Conservation (phyloP, 2,113 vertebrate species). For the Cnemophilus loriae region DNA sequence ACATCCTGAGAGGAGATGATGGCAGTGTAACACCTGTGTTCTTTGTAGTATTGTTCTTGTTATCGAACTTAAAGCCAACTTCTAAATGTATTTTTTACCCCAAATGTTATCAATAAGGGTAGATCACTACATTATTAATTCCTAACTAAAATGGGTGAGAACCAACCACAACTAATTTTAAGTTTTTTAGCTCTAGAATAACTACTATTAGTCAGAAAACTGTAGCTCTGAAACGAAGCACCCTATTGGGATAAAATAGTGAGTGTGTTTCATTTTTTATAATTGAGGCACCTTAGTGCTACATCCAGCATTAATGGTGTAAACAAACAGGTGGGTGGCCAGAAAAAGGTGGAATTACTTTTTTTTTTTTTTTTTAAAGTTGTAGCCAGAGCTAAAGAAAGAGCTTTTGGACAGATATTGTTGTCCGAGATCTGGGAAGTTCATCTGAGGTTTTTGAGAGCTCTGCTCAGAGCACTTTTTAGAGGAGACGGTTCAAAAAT, state of each 20-base stretch:
- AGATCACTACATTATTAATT: neutral
- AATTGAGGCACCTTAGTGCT: neutral
- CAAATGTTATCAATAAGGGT: neutral
- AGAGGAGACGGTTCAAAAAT: neutral
- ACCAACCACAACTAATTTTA: neutral
- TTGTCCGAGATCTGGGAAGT: neutral
- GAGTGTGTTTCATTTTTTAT: neutral
- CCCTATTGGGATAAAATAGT: neutral
- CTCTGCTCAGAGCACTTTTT: neutral
- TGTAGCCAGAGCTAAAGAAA: neutral
- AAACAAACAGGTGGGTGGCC: neutral
- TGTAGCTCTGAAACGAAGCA: neutral
- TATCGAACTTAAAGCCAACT: neutral
- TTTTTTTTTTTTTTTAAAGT: neutral
- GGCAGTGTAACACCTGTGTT: neutral
- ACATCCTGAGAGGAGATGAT: neutral
- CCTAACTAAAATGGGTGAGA: neutral
- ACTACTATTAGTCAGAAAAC: neutral
- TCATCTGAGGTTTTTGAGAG: neutral
- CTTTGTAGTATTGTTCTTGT: neutral
- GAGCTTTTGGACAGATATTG: neutral
- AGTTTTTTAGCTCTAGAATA: neutral
- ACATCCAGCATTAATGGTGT: neutral
- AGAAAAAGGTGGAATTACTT: neutral
- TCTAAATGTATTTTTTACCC: neutral